Evolutionary conservation across 1,140 invertebrate species (phyloP).

Genomic region (Drosophila kepulauana): DNA sequence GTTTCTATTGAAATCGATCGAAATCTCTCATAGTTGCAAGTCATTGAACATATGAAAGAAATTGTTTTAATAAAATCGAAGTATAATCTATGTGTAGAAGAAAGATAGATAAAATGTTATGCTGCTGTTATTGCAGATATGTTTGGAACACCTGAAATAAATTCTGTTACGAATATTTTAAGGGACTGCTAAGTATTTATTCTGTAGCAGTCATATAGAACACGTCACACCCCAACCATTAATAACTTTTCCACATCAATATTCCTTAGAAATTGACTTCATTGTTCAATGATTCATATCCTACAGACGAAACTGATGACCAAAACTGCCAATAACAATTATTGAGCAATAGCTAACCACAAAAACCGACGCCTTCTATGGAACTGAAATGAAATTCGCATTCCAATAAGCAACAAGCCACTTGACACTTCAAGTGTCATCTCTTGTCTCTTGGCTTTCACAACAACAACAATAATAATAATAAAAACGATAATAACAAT

Average conservation of each 20-base stretch:
- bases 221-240: too few relatives aligned
- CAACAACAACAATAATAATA: constrained; percentile 24
- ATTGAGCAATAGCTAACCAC: constrained; percentile 6
- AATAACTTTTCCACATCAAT: neutral
- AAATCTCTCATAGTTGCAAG: too few relatives aligned
- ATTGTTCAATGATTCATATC: constrained; percentile 8
- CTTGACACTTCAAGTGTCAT: constrained; percentile 69
- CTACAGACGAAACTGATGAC: constrained; percentile 4
- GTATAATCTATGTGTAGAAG: too few relatives aligned
- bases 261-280: constrained; percentile 1
- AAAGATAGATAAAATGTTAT: too few relatives aligned
- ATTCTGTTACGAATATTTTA: too few relatives aligned
- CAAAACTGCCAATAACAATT: constrained; percentile 9
- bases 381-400: constrained; percentile 40
- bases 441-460: constrained; percentile 50
- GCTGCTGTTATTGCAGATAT: too few relatives aligned
- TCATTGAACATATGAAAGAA: too few relatives aligned
- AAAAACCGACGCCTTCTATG: constrained; percentile 38
- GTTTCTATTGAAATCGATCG: too few relatives aligned
- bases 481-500: constrained; percentile 34
- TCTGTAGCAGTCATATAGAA: too few relatives aligned
- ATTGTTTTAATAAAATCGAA: too few relatives aligned
- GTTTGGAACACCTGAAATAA: too few relatives aligned
- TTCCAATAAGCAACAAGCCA: constrained; percentile 28
- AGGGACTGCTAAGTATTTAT: too few relatives aligned